Conservation (phyloP, 2,113 vertebrate genomes). For the Chrysochloris asiatica region DNA sequence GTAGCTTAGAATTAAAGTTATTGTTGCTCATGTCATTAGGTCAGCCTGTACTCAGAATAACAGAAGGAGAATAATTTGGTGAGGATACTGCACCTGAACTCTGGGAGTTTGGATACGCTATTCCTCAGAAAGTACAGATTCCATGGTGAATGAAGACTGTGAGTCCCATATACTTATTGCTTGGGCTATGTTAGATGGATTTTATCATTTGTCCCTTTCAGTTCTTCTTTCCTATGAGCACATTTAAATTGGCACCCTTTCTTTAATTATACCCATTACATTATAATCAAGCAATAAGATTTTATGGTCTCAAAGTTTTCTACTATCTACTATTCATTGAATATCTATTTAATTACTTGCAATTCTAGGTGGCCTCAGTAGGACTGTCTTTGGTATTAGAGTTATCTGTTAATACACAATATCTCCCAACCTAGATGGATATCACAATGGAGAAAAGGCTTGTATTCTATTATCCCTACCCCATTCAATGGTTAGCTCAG, state of each 20-base stretch:
- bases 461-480: constrained; percentile 33
- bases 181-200: background rate
- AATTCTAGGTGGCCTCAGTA: constrained; percentile 3
- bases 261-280: background rate
- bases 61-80: background rate
- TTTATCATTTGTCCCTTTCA: background rate
- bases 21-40: background rate
- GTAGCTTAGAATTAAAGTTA: background rate
- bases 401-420: constrained; percentile 16
- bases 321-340: background rate
- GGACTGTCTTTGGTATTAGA: background rate
- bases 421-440: constrained; percentile 7
- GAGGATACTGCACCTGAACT: background rate
- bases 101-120: background rate
- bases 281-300: background rate
- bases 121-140: background rate
- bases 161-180: background rate
- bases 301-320: background rate
- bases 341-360: background rate
- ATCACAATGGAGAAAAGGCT: constrained; percentile 2
- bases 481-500: constrained; percentile 31
- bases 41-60: background rate
- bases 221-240: background rate
- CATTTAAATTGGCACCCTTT: background rate
- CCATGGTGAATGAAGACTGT: background rate